Base-by-base conservation (phyloP, 2,888 invertebrate genomes). In the Alitta virens region DNA sequence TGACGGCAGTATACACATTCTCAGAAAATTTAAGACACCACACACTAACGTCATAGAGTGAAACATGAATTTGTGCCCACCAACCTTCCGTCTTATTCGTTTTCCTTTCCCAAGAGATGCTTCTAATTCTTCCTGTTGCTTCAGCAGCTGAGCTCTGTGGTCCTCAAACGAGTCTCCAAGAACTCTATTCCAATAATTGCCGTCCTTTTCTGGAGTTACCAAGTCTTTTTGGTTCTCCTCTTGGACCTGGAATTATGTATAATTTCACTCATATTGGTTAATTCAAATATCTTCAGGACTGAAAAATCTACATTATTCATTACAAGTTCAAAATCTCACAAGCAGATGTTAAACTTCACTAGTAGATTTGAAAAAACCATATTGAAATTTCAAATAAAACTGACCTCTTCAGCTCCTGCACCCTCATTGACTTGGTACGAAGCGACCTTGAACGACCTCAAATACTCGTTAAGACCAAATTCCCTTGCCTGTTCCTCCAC, bases 381-480 rank as follows among this genome's bases (percentile, higher is more conserved):
- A n/a, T n/a, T n/a, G n/a, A n/a, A n/a, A n/a, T n/a, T n/a, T n/a
- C n/a, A n/a, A n/a, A n/a, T n/a, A n/a, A 33, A 33, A 5, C 33
- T 33, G 5, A 33, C 33, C 33, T 5, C 7, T 12, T 33, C 67
- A 33, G 5, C 94, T 76, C 96, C 94, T 24, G 75, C 78, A 12
- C 73, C 75, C 62, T 80, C 81, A 58, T 78, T 78, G 56, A 80
- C 74, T 14, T 74, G 71, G 69, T 81, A 81, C 42, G 72, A 78
- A 53, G 81, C 81, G 50, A 81, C 81, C 85, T 99, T 99, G 85
- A 99, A 99, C 0, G 97, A 96, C 74, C 93, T 94, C 68, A 98
- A 87, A 84, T 99, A 99, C 82, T 99, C 98, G 77, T 98, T 99
- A 68, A 98, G 95, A 92, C 97, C 98, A 64, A 95, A 92, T 82